Evolutionary conservation across 2,797 vertebrate genomes (phyloP).

Genomic region (Periparus ater): DNA sequence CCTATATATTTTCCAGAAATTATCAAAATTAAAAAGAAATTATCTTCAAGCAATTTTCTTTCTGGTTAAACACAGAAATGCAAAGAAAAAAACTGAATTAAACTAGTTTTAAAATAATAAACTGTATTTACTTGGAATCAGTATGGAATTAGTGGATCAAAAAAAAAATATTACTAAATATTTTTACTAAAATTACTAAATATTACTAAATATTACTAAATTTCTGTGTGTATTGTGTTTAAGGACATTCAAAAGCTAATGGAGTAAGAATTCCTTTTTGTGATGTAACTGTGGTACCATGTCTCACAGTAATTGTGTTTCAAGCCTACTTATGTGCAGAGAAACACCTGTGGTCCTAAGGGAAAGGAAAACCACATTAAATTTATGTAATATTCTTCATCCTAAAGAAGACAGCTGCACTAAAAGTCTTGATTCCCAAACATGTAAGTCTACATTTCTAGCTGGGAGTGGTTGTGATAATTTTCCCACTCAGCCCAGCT

Average conservation of each 20-base stretch:
- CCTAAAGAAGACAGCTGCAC: not conserved
- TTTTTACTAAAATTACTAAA: too few species aligned
- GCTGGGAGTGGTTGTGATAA: not conserved
- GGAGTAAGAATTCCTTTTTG: not conserved
- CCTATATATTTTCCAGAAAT: not conserved
- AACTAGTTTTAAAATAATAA: not conserved
- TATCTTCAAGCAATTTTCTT: not conserved
- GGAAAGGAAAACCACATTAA: not conserved
- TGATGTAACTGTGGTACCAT: not conserved
- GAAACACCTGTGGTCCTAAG: not conserved
- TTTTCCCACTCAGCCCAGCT: not conserved
- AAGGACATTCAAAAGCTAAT: not conserved
- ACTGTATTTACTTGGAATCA: not conserved
- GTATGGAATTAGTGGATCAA: not conserved
- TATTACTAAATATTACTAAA: rapidly evolving
- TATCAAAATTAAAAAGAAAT: not conserved
- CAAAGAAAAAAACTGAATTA: not conserved
- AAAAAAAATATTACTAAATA: not conserved
- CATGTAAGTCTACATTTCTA: not conserved
- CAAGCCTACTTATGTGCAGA: not conserved
- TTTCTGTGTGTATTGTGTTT: not conserved
- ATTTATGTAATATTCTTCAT: not conserved
- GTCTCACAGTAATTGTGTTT: not conserved
- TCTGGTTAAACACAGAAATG: not conserved
- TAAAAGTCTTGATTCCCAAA: not conserved